These are phyloP conservation scores for Alsophila aescularia DNA, from an alignment of 2,888 invertebrate genomes.

Conservation along the genomic window DNA sequence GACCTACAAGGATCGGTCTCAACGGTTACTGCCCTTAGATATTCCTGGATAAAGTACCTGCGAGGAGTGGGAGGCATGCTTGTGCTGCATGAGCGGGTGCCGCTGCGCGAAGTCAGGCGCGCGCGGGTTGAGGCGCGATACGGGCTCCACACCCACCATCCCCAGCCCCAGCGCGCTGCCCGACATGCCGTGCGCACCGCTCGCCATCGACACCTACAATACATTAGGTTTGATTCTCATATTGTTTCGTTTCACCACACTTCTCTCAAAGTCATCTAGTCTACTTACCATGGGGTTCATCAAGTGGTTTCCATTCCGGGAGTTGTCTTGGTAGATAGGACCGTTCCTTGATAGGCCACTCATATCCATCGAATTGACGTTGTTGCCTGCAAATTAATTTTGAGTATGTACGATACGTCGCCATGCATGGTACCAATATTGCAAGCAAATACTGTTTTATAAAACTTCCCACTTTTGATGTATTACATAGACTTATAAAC, in stretches of 20 bases:
- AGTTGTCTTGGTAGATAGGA: conserved; percentile 78
- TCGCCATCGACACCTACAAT: conserved; percentile 62
- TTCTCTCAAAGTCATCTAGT: neutral
- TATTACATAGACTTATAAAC: too few species aligned
- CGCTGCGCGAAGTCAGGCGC: conserved; percentile 79
- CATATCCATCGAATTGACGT: conserved; percentile 75
- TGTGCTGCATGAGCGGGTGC: conserved; percentile 67
- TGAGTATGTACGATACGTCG: neutral
- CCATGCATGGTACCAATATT: too few species aligned
- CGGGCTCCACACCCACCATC: conserved; percentile 64
- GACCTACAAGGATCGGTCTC: too few species aligned
- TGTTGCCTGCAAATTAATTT: conserved; percentile 63
- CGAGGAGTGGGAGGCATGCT: conserved; percentile 44
- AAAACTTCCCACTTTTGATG: too few species aligned
- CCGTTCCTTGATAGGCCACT: conserved; percentile 74
- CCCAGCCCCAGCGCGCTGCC: conserved; percentile 50
- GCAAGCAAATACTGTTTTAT: too few species aligned
- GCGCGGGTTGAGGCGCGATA: conserved; percentile 79
- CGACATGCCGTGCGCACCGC: conserved; percentile 45
- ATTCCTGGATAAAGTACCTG: too few species aligned
- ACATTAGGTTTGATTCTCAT: too few species aligned
- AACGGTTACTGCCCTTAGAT: too few species aligned
- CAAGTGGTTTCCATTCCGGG: conserved; percentile 78
- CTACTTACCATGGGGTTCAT: conserved; percentile 53
- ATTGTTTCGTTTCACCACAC: neutral